Conservation (phyloP, 2,797 vertebrate species). For the Myotis myotis region DNA sequence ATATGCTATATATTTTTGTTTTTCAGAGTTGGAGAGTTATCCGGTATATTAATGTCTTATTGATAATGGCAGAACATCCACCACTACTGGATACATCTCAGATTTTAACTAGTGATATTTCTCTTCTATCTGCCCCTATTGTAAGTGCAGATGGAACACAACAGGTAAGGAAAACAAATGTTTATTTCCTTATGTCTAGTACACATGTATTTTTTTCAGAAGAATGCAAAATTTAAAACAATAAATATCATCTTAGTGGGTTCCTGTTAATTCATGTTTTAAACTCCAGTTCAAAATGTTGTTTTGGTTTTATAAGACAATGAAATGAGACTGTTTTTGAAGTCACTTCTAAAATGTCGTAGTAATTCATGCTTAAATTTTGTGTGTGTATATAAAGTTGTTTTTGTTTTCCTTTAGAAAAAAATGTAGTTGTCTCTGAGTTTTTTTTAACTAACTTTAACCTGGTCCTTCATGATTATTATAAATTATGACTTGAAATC, state of each 20-base stretch:
- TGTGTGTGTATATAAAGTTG: background rate
- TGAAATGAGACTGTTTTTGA: slow-evolving; percentile 17
- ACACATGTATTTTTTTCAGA: slow-evolving; percentile 32
- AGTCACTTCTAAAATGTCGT: slow-evolving; percentile 9
- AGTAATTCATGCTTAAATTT: slow-evolving; percentile 17
- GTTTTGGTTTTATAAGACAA: slow-evolving; percentile 16
- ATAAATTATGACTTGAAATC: slow-evolving; percentile 10
- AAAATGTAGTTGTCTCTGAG: background rate
- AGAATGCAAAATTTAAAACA: slow-evolving; percentile 30
- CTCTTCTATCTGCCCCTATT: slow-evolving; percentile 92
- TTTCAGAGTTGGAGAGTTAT: slow-evolving; percentile 80
- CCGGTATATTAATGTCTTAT: slow-evolving; percentile 91
- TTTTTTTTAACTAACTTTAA: slow-evolving; percentile 42
- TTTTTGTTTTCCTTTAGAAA: slow-evolving; percentile 43
- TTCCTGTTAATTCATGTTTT: slow-evolving; percentile 40
- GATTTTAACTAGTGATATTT: slow-evolving; percentile 94
- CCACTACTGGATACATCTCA: slow-evolving; percentile 95
- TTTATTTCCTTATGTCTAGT: slow-evolving; percentile 32
- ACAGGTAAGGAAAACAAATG: slow-evolving; percentile 89
- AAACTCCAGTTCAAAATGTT: slow-evolving; percentile 48
- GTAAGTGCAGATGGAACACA: slow-evolving; percentile 96
- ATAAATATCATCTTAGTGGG: background rate
- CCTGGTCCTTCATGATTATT: slow-evolving; percentile 1
- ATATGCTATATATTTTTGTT: slow-evolving; percentile 71
- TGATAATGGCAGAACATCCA: slow-evolving; percentile 97